phyloP scores from a whole-genome alignment of 2,113 vertebrate species.

The Indicator indicator region DNA sequence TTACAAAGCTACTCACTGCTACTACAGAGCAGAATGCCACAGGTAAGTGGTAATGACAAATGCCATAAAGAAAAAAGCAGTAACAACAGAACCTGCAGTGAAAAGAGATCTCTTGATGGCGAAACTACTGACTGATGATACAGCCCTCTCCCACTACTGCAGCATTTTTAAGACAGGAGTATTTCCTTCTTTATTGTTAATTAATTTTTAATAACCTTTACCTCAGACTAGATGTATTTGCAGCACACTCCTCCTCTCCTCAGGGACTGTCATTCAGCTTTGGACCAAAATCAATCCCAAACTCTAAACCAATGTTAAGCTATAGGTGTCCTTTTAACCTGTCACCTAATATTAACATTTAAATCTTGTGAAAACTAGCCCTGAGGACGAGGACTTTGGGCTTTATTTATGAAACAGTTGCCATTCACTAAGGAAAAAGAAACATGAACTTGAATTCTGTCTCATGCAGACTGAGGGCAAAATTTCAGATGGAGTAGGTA shows the following conservation, averaged over 20 bases:
- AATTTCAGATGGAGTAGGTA: background rate
- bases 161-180: background rate
- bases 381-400: background rate
- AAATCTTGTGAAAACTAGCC: background rate
- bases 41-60: background rate
- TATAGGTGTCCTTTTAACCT: background rate
- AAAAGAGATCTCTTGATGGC: background rate
- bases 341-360: background rate
- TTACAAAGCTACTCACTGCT: background rate
- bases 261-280: background rate
- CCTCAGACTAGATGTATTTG: background rate
- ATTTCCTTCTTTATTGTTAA: background rate
- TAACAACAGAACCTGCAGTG: background rate
- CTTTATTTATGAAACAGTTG: background rate
- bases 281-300: background rate
- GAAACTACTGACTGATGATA: rapidly evolving
- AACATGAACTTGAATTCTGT: background rate
- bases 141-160: background rate
- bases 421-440: background rate
- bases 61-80: background rate
- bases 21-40: background rate
- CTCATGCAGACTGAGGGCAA: rapidly evolving
- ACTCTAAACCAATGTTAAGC: background rate
- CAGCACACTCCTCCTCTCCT: background rate
- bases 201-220: background rate